Conservation (phyloP, 2,888 invertebrate species). For the Mystacides longicornis region DNA sequence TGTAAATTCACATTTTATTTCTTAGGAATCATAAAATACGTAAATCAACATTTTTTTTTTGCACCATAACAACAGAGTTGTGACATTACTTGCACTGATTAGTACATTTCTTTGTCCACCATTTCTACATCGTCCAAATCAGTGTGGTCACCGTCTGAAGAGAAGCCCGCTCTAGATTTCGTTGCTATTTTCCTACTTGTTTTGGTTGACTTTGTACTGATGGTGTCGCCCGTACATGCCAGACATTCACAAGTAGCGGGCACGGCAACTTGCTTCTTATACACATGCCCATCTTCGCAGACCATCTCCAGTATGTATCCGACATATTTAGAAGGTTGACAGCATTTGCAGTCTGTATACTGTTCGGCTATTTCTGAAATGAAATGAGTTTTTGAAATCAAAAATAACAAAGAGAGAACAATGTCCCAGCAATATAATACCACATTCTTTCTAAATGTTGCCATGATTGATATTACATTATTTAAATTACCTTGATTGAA, state of each 20-base stretch:
- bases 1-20: no score
- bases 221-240: slow-evolving; percentile 27
- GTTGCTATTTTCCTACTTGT: slow-evolving; percentile 12
- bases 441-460: no score
- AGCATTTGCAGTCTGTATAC: slow-evolving; percentile 54
- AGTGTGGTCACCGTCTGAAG: slow-evolving; percentile 8
- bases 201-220: slow-evolving; percentile 12
- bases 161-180: slow-evolving; percentile 1
- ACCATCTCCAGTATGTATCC: slow-evolving; percentile 36
- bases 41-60: no score
- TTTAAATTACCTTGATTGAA: slow-evolving; percentile 51
- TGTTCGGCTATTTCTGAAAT: slow-evolving; percentile 49
- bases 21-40: no score
- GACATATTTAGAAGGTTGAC: slow-evolving; percentile 38
- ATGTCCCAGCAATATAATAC: no score
- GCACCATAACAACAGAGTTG: no score
- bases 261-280: slow-evolving; percentile 31
- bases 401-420: neutral
- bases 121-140: slow-evolving; percentile 18
- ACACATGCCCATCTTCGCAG: slow-evolving; percentile 40
- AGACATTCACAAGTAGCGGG: slow-evolving; percentile 36
- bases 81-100: no score
- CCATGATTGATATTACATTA: neutral
- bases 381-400: neutral
- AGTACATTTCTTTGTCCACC: neutral